phyloP scores from a whole-genome alignment of 1,140 invertebrate species.

The Himalopsyche phryganea region DNA sequence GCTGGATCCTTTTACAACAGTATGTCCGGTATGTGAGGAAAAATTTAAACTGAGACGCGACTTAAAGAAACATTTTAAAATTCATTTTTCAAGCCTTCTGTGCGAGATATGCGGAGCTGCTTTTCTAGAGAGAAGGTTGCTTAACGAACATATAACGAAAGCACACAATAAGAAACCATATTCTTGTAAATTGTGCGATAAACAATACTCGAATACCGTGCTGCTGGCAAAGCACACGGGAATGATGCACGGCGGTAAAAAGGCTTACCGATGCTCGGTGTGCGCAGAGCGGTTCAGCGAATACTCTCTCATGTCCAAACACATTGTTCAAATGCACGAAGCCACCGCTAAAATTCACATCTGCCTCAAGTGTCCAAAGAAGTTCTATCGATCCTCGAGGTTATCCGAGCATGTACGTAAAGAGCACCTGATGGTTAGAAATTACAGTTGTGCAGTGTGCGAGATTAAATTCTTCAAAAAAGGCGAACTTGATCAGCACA shows the following conservation, averaged over 20 bases:
- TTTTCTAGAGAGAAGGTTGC: not conserved
- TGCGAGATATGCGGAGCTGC: conserved; percentile 2
- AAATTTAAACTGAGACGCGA: not conserved
- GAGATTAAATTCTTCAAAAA: not conserved
- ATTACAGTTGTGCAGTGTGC: conserved; percentile 6
- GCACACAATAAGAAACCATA: not conserved
- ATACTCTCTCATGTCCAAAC: not conserved
- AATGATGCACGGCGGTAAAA: not conserved
- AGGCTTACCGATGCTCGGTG: conserved; percentile 4
- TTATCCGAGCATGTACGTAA: not conserved
- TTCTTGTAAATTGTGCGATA: conserved; percentile 6
- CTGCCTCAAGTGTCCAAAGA: not conserved
- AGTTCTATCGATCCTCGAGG: not conserved
- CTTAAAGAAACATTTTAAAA: not conserved
- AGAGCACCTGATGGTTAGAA: not conserved
- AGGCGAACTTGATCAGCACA: not conserved
- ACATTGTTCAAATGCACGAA: conserved; percentile 1
- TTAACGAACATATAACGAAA: not conserved
- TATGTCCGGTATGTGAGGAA: conserved; percentile 2
- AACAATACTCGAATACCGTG: not conserved
- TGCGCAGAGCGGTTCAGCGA: conserved; percentile 8
- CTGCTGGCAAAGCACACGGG: not conserved
- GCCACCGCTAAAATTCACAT: not conserved
- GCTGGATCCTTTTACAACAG: not conserved
- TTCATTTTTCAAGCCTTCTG: not conserved